These are phyloP conservation scores for Xenopus borealis DNA, from an alignment of 2,113 vertebrate species.

Conservation along the genomic window DNA sequence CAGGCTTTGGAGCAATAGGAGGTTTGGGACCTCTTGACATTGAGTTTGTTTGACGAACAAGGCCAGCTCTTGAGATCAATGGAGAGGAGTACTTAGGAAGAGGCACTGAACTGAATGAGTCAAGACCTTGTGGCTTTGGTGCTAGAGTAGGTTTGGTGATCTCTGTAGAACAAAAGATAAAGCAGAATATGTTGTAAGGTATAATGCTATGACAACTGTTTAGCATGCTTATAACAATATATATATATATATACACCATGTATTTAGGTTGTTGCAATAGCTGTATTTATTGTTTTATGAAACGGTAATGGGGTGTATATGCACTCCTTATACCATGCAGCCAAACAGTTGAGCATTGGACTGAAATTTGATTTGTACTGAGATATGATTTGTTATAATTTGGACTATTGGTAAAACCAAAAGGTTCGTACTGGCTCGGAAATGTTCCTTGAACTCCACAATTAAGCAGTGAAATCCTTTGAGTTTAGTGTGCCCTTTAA, in stretches of 20 bases:
- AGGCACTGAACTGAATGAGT: constrained; percentile 66
- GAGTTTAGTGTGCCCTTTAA: too few relatives aligned
- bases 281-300: too few relatives aligned
- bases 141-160: constrained; percentile 83
- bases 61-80: constrained; percentile 70
- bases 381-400: too few relatives aligned
- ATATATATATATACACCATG: too few relatives aligned
- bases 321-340: too few relatives aligned
- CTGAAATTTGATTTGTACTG: too few relatives aligned
- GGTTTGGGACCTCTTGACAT: constrained; percentile 81
- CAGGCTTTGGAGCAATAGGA: constrained; percentile 86
- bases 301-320: too few relatives aligned
- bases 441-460: too few relatives aligned
- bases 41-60: constrained; percentile 58
- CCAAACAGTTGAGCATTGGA: too few relatives aligned
- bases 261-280: neutral
- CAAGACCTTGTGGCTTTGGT: constrained; percentile 78
- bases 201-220: neutral
- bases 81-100: constrained; percentile 73
- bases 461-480: too few relatives aligned
- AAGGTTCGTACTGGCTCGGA: too few relatives aligned
- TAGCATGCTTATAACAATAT: constrained; percentile 34
- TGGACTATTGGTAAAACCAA: too few relatives aligned
- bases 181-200: neutral
- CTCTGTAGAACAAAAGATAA: constrained; percentile 73